phyloP scores from a whole-genome alignment of 2,797 vertebrate species.

The Emys orbicularis region DNA sequence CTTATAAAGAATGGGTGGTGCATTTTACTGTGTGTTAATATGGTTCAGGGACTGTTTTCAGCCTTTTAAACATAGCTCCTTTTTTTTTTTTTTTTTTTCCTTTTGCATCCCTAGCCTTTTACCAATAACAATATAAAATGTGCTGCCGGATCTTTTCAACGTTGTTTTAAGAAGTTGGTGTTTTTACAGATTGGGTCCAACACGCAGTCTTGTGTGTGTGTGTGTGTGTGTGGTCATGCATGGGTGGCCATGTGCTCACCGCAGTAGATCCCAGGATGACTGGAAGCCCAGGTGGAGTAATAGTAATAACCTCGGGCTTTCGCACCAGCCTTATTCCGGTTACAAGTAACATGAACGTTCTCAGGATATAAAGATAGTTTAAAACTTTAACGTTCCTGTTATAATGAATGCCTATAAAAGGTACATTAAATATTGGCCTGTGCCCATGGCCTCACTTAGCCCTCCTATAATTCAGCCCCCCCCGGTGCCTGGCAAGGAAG shows the following conservation, averaged over 20 bases:
- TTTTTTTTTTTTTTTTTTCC: not conserved
- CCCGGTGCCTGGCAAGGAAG: not conserved
- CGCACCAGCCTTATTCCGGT: not conserved
- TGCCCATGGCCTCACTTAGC: not conserved
- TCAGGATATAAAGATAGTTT: not conserved
- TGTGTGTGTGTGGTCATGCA: not conserved
- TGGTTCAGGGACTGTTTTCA: not conserved
- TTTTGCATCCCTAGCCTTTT: not conserved
- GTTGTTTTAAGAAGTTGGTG: not conserved
- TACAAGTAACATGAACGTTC: not conserved
- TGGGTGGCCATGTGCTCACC: not conserved
- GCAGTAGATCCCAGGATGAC: not conserved
- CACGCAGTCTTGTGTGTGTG: not conserved
- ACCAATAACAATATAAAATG: not conserved
- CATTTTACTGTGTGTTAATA: not conserved
- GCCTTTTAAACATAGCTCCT: not conserved
- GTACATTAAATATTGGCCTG: constrained; percentile 22
- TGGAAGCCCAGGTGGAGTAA: not conserved
- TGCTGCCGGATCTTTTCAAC: not conserved
- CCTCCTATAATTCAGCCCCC: not conserved
- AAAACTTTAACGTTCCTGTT: not conserved
- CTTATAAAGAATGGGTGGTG: not conserved
- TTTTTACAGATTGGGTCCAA: not conserved
- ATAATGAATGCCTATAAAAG: not conserved
- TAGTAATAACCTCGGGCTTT: not conserved